Percentiles rank a stretch among this genome's conserved stretches.
Conservation (phyloP, 2,797 vertebrate species). For the Melanotaenia nigrans region DNA sequence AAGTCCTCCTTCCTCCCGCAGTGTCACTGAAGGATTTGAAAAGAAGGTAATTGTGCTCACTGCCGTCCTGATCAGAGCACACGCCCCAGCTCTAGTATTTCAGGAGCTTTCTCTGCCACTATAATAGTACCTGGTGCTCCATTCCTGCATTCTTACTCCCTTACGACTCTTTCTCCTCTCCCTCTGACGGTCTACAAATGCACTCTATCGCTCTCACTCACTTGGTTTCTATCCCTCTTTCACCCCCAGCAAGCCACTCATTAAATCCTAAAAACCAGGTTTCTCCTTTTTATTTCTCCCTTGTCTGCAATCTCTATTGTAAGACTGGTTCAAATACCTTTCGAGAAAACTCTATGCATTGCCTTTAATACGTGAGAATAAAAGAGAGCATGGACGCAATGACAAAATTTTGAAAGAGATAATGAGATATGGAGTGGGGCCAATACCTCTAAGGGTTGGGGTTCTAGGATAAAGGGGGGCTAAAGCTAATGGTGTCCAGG, state of each 20-base stretch:
- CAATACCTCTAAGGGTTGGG: slow-evolving; percentile 57
- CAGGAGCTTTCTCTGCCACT: slow-evolving; percentile 96
- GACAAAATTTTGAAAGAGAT: slow-evolving; percentile 76
- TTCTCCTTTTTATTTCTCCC: slow-evolving; percentile 79
- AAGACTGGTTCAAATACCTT: slow-evolving; percentile 92
- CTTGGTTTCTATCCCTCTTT: slow-evolving; percentile 73
- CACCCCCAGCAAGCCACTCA: slow-evolving; percentile 94
- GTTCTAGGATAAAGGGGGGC: slow-evolving; percentile 52
- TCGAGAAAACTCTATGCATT: slow-evolving; percentile 81
- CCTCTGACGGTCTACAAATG: slow-evolving; percentile 61
- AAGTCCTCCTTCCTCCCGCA: slow-evolving; percentile 99
- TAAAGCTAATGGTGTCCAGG: slow-evolving; percentile 70
- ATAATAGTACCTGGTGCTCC: slow-evolving; percentile 97
- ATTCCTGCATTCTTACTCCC: slow-evolving; percentile 71
- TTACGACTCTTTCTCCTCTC: slow-evolving; percentile 57
- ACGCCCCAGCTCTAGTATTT: slow-evolving; percentile 99
- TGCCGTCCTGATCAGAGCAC: slow-evolving; percentile 99
- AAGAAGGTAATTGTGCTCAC: slow-evolving; percentile 99
- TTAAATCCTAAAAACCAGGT: slow-evolving; percentile 91
- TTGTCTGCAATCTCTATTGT: slow-evolving; percentile 91
- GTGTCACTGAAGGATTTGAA: slow-evolving; percentile 99
- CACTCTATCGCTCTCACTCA: slow-evolving; percentile 65
- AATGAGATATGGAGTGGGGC: slow-evolving; percentile 76
- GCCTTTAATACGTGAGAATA: slow-evolving; percentile 67
- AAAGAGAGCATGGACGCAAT: slow-evolving; percentile 65